These are phyloP conservation scores for Alouatta palliata DNA, from an alignment of 2,113 vertebrate genomes.

Conservation along the genomic window DNA sequence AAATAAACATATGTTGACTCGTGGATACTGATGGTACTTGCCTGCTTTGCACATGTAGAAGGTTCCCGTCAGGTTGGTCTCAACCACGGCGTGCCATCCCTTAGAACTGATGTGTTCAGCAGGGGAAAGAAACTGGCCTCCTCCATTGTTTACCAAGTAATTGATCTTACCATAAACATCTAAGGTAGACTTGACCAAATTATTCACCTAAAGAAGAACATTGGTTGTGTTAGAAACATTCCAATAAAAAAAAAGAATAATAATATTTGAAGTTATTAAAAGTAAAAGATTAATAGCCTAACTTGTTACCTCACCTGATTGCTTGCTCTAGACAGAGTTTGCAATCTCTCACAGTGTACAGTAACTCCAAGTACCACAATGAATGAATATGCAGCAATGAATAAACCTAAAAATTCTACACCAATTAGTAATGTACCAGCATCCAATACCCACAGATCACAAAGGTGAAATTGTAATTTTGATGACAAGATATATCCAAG, in stretches of 20 bases:
- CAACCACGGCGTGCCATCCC: conserved; percentile 96
- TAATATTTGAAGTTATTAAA: neutral
- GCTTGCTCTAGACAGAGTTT: neutral
- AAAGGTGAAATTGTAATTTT: neutral
- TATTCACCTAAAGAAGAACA: conserved; percentile 88
- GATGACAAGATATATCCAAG: neutral
- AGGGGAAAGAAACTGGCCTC: conserved; percentile 91
- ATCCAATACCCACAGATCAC: neutral
- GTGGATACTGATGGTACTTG: conserved; percentile 51
- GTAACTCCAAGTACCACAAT: neutral
- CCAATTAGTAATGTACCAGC: neutral
- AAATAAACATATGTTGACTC: neutral
- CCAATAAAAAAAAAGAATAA: neutral
- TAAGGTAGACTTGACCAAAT: conserved; percentile 89
- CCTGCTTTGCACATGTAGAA: conserved; percentile 96
- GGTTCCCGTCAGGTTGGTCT: conserved; percentile 97
- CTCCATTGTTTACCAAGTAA: conserved; percentile 96
- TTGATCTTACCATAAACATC: conserved; percentile 87
- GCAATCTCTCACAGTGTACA: neutral
- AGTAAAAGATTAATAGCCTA: conserved; percentile 28
- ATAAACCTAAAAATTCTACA: neutral
- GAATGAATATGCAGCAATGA: neutral
- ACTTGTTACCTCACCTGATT: neutral
- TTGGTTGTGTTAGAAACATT: neutral
- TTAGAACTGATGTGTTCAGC: conserved; percentile 88